phyloP scores from a whole-genome alignment of 1,140 invertebrate genomes.

The Heliothis subflexa region DNA sequence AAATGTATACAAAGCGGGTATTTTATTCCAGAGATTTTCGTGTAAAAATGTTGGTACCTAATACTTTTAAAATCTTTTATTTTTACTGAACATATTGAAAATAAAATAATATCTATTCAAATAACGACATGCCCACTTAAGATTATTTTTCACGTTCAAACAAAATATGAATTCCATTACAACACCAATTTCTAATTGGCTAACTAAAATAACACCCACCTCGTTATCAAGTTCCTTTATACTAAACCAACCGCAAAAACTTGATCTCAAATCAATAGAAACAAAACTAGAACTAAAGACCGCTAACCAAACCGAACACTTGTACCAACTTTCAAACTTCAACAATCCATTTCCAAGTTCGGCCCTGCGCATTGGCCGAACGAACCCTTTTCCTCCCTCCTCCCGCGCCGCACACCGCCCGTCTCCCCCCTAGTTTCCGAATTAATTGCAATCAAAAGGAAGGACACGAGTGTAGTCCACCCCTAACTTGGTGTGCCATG shows the following conservation, averaged over 20 bases:
- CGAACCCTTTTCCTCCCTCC: slow-evolving; percentile 65
- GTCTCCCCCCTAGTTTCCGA: slow-evolving; percentile 70
- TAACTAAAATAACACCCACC: slow-evolving; percentile 18
- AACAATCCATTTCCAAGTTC: slow-evolving; percentile 71
- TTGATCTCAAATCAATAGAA: slow-evolving; percentile 50
- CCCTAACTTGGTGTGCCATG: slow-evolving; percentile 81
- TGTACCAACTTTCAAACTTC: slow-evolving; percentile 62
- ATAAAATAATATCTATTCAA: too few species aligned
- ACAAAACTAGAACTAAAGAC: slow-evolving; percentile 58
- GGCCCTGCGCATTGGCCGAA: slow-evolving; percentile 79
- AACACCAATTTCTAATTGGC: background rate
- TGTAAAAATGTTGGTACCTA: too few species aligned
- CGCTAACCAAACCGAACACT: slow-evolving; percentile 66
- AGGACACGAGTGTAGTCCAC: slow-evolving; percentile 83
- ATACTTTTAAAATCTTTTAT: too few species aligned
- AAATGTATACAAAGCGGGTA: too few species aligned
- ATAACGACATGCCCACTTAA: too few species aligned
- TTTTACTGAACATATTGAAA: too few species aligned
- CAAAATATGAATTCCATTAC: background rate
- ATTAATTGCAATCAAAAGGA: slow-evolving; percentile 87
- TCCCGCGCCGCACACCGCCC: slow-evolving; percentile 51
- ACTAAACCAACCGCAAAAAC: slow-evolving; percentile 43
- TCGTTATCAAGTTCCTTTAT: slow-evolving; percentile 40
- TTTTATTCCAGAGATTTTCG: too few species aligned
- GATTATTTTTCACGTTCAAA: background rate